Percentiles rank a stretch among this genome's conserved stretches.
These are phyloP conservation scores for Mesembrinibis cayennensis DNA, from an alignment of 2,113 vertebrate genomes.

Conservation along the genomic window DNA sequence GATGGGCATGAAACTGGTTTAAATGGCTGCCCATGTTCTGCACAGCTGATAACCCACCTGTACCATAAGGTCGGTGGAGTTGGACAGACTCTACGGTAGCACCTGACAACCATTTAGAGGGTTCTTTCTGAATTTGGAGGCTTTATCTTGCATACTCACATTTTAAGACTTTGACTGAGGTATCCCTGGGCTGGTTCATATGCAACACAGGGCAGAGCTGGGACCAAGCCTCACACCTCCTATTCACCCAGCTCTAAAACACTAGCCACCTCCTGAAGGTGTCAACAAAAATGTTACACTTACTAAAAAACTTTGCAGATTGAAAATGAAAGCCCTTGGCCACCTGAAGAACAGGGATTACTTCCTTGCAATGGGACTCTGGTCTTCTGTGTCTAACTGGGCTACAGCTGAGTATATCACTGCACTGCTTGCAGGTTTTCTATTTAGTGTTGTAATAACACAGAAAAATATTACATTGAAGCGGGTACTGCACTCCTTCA, in stretches of 20 bases:
- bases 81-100: neutral
- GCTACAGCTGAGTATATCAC: neutral
- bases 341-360: neutral
- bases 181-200: neutral
- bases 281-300: neutral
- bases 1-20: neutral
- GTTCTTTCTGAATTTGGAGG: neutral
- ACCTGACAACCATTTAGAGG: neutral
- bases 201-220: neutral
- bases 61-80: neutral
- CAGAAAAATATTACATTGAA: neutral
- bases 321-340: neutral
- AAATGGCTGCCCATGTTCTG: neutral
- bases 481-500: neutral
- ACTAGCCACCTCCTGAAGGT: neutral
- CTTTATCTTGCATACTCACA: neutral
- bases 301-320: neutral
- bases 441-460: neutral
- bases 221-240: neutral
- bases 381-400: neutral
- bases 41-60: neutral
- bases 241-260: neutral
- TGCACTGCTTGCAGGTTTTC: neutral
- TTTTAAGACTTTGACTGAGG: neutral
- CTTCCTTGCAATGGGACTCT: neutral